Percentiles rank a stretch among this genome's conserved stretches.
Conservation (phyloP, 2,797 vertebrate species). For the Rhinoraja longicauda region DNA sequence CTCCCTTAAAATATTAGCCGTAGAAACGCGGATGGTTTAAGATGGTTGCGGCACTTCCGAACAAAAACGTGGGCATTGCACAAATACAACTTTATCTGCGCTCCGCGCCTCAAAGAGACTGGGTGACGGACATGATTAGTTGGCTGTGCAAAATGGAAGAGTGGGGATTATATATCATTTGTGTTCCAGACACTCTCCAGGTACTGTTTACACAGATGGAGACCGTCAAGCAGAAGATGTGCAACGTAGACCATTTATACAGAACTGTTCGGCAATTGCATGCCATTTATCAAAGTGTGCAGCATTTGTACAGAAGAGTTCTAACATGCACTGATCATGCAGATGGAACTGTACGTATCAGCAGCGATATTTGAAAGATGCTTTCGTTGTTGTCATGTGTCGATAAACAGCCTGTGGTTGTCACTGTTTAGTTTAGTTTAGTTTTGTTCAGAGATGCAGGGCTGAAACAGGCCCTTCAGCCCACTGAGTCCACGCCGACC, state of each 20-base stretch:
- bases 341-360: background rate
- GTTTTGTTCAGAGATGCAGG: too few relatives aligned
- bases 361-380: background rate
- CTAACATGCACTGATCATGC: background rate
- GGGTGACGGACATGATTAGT: background rate
- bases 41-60: background rate
- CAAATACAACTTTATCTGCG: background rate
- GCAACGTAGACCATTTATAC: background rate
- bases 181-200: background rate
- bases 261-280: background rate
- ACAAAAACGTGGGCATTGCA: background rate
- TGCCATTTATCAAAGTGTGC: background rate
- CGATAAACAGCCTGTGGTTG: background rate
- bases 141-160: background rate
- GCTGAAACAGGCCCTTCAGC: too few relatives aligned
- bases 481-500: too few relatives aligned
- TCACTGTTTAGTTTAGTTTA: too few relatives aligned
- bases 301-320: conserved; percentile 6
- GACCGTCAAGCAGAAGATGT: conserved; percentile 19
- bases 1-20: too few relatives aligned
- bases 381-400: background rate
- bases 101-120: too few relatives aligned
- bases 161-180: background rate
- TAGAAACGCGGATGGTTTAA: background rate
- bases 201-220: conserved; percentile 18